Evolutionary conservation across 2,113 vertebrate genomes (phyloP), one percentile per base, ranked within the genome.

Genomic region (Cyphomyrus plagiostoma): DNA sequence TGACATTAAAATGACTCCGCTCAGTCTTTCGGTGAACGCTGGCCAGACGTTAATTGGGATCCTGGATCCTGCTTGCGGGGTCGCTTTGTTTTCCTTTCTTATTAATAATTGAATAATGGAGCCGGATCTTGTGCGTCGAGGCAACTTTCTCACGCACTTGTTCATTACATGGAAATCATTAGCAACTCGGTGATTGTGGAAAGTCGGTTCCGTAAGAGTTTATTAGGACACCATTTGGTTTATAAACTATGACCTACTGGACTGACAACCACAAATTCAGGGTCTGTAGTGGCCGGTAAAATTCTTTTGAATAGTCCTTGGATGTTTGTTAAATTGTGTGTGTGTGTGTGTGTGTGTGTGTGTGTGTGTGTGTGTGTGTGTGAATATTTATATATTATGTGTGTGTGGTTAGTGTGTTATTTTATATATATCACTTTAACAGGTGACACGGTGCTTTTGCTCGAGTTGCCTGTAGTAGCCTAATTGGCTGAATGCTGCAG

Each of bases 1-100:
- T 80, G 74, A 80, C 74, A 80, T 80, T 80, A 80, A 80, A 80
- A 80, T 80, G 74, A 80, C 74, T 80, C 35, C 3, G 74, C 35
- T 80, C 35, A 42, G 5, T 80, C 74, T 80, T 80, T 42, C 74
- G 74, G 35, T 39, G 74, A 42, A 17, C 35, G 35, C 30, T 80
- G 74, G 15, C 74, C 17, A 35, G 74, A 42, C 74, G 74, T 77
- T 80, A 80, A 80, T 80, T 80, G 30, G 74, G 74, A 80, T 42
- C 30, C 70, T 13, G 70, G 70, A 74, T 35, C 17, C 74, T 35
- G 35, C 30, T 42, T 80, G 74, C 74, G 74, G 30, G 35, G 74
- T 42, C 74, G 17, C 30, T 80, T 80, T 80, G 74, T 80, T 80
- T 80, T 80, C 15, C 15, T n/a, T 39, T 42, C 13, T 42, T 80